Conservation (phyloP, 2,797 vertebrate genomes). For the Pangasius larnaudii region DNA sequence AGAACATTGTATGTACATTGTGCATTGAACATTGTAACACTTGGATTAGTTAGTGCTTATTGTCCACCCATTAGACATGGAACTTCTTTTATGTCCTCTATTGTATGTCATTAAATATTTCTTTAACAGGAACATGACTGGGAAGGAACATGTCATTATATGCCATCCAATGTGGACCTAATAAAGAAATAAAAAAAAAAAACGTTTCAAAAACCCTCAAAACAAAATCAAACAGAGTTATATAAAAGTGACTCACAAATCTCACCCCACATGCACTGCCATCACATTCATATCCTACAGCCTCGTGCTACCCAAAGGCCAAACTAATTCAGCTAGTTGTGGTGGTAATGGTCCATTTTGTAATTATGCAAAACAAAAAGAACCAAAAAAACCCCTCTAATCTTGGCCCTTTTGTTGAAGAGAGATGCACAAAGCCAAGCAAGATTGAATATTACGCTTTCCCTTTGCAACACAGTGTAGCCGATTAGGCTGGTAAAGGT, state of each 20-base stretch:
- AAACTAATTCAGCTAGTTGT: background rate
- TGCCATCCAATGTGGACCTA: background rate
- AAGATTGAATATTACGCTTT: constrained; percentile 35
- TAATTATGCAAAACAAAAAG: constrained; percentile 28
- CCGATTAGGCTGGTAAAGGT: constrained; percentile 25
- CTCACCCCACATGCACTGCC: background rate
- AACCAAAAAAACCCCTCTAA: background rate
- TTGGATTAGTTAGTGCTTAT: background rate
- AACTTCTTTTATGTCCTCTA: background rate
- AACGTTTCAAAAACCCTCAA: background rate
- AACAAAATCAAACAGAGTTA: background rate
- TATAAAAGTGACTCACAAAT: background rate
- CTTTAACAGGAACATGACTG: background rate
- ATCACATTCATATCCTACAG: background rate
- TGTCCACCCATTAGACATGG: background rate
- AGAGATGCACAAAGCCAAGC: background rate
- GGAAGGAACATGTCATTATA: background rate
- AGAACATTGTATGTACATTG: background rate
- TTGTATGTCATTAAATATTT: background rate
- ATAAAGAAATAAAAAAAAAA: background rate
- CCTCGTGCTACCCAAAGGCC: background rate
- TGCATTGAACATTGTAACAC: no score
- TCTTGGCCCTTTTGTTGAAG: background rate
- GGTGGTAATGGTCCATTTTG: constrained; percentile 43
- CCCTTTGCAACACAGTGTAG: background rate